These are phyloP conservation scores for Jaculus jaculus DNA, from an alignment of 2,113 vertebrate genomes.

Conservation along the genomic window DNA sequence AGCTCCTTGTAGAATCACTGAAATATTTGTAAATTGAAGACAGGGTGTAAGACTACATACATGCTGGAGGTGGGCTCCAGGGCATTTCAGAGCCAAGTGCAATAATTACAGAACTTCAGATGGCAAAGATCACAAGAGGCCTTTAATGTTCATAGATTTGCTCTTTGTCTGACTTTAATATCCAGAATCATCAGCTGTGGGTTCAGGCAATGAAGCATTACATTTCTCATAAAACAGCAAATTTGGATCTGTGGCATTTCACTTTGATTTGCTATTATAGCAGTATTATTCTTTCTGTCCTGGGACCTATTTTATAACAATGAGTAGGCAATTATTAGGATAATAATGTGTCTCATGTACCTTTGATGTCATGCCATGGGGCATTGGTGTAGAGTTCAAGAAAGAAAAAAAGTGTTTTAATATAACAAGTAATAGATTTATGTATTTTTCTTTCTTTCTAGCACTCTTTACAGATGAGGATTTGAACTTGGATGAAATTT, in stretches of 20 bases:
- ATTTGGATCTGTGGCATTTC: slow-evolving; percentile 59
- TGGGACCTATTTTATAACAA: slow-evolving; percentile 68
- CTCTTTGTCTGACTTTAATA: slow-evolving; percentile 62
- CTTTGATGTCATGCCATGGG: slow-evolving; percentile 67
- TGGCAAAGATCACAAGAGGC: background rate
- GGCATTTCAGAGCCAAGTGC: slow-evolving; percentile 36
- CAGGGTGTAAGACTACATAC: background rate
- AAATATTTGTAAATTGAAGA: slow-evolving; percentile 32
- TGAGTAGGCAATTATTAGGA: slow-evolving; percentile 62
- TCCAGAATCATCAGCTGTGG: slow-evolving; percentile 37
- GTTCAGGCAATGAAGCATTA: slow-evolving; percentile 70
- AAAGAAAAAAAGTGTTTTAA: slow-evolving; percentile 43
- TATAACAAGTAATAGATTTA: slow-evolving; percentile 49
- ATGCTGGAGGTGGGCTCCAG: background rate
- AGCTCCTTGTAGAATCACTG: slow-evolving; percentile 48
- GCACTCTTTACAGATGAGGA: slow-evolving; percentile 51
- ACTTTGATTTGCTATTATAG: slow-evolving; percentile 59
- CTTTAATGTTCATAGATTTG: background rate
- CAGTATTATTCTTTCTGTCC: slow-evolving; percentile 50
- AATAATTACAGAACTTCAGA: slow-evolving; percentile 39
- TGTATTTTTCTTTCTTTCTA: slow-evolving; percentile 51
- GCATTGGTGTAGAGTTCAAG: background rate
- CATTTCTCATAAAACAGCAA: slow-evolving; percentile 54
- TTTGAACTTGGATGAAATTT: slow-evolving; percentile 75
- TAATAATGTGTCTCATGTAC: background rate